Evolutionary conservation across 2,113 vertebrate genomes (phyloP).

Genomic region (Protobothrops mucrosquamatus): DNA sequence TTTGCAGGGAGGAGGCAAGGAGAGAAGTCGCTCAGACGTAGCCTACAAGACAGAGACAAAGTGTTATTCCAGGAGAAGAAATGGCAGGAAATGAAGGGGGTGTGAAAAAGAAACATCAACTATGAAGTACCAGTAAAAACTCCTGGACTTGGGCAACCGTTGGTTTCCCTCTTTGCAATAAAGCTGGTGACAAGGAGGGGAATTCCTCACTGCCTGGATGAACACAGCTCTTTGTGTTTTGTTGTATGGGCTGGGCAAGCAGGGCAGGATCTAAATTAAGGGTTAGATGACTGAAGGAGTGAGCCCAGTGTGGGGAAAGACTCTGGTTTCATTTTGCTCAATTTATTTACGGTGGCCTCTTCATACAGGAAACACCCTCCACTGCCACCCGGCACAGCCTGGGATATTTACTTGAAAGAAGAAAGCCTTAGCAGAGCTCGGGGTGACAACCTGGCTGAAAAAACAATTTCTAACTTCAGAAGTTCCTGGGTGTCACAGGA

Average conservation of each 20-base stretch:
- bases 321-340: neutral
- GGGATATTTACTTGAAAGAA: neutral
- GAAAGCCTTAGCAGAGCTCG: neutral
- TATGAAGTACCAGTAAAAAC: neutral
- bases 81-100: neutral
- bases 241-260: neutral
- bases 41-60: neutral
- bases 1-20: neutral
- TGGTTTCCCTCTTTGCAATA: neutral
- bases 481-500: neutral
- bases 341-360: neutral
- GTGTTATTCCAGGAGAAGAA: neutral
- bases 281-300: neutral
- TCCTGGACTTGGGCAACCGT: neutral
- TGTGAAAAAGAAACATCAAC: neutral
- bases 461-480: neutral
- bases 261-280: neutral
- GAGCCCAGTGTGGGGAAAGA: neutral
- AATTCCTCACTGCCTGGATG: neutral
- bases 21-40: neutral
- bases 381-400: neutral
- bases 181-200: neutral
- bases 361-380: neutral
- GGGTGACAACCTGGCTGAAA: neutral
- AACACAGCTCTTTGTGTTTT: neutral